Base-by-base conservation (phyloP, 30 jellyfish, hydroid and myxozoan genomes). In the Cassiopea andromeda region DNA sequence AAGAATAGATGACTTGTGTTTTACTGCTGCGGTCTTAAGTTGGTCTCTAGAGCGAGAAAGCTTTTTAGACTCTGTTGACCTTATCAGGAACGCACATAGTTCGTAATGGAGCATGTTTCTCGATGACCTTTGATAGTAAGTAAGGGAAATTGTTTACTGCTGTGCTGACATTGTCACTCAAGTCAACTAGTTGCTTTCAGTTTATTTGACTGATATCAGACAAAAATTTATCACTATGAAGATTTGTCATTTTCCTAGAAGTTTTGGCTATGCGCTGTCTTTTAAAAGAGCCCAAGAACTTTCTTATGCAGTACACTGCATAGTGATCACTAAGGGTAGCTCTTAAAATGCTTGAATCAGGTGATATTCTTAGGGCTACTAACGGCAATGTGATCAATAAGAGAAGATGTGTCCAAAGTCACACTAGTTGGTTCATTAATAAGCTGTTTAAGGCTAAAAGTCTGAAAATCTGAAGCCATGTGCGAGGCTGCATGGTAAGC, bases 1-100 rank as follows among this genome's bases (percentile, higher is more conserved):
- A 76, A 76, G 85, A 76, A 76, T 76, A 46, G 85, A 76, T 76
- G 85, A 76, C 85, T 76, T 14, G 46, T 76, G 7, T 1, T 46
- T 76, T 46, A 49, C 70, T 76, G 85, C 71, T 76, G 85, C 85
- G 46, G 46, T 76, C 85, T 76, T 76, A 3, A 46, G 85, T 76
- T 76, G 45, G 15, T 64, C 73, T 72, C 85, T 76, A 71, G 72
- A 76, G 71, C 85, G 85, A 76, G 85, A 16, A 5, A 76, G n/a
- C 85, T 49, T 76, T 76, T 76, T 76, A 5, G 46, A 76, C 71
- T 76, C 45, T 5, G 85, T 76, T 71, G 85, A 76, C 71, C n/a
- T 76, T 76, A 59, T 76, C 85, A 14, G 72, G 1, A 49, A 76
- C 85, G 47, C 85, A 44, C 85, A 76, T 76, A 43, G 70, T 76